Evolutionary conservation across 2,888 invertebrate genomes (phyloP), one percentile per base, ranked within the genome.

Genomic region (Microctonus hyperodae): DNA sequence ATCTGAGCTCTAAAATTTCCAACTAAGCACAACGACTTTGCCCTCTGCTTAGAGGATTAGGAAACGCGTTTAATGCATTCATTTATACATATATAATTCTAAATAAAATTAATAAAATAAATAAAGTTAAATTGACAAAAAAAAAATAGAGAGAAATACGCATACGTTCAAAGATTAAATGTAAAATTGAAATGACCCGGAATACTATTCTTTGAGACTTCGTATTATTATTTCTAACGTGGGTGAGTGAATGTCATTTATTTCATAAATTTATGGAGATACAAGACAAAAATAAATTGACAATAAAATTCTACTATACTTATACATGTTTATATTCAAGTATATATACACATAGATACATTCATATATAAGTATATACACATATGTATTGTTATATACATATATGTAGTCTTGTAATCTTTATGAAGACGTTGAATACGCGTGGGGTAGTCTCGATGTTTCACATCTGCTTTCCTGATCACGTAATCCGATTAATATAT

Each of bases 401-500:
- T n/a, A n/a, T n/a, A n/a, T 37, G 53, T 28, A 2, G 25, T 16
- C 25, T 33, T 28, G 55, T 55, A 55, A 55, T 55, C 62, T 73
- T 72, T 68, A 57, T 33, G 57, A 37, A n/a, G 37, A 57, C 22
- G 25, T 20, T 31, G 55, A 33, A 55, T 16, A 55, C 35, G 56
- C 56, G 61, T 59, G 58, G 51, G 51, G 33, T 62, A 51, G 60
- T 63, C 33, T 59, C 31, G 35, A 62, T 60, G 57, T 67, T 68
- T 70, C 65, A 35, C 48, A 55, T 65, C 50, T 60, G 66, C 64
- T 60, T 62, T 69, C 64, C 40, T 51, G 66, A 62, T 68, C 58
- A 22, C 65, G 65, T 70, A 61, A 72, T 74, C 69, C 67, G 69
- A 73, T 71, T 72, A 69, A 70, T 68, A 71, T 69, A 60, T 59